Evolutionary conservation across 2,888 invertebrate genomes (phyloP).

Genomic region (Synanthedon formicaeformis): DNA sequence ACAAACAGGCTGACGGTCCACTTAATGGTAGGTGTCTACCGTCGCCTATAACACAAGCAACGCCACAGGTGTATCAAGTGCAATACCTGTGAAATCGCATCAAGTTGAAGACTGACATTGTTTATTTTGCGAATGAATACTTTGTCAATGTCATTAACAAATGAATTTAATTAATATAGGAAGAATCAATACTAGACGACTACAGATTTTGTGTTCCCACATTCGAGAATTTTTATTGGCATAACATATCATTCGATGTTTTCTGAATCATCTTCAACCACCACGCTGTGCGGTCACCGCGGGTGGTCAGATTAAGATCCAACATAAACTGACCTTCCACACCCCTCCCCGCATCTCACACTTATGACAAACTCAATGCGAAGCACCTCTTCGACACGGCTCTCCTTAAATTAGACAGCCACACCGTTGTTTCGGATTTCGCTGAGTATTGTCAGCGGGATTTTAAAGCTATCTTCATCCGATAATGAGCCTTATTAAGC

Average conservation of each 20-base stretch:
- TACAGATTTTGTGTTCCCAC: constrained; percentile 14
- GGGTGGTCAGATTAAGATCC: constrained; percentile 38
- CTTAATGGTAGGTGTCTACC: too few relatives aligned
- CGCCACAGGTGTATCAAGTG: too few relatives aligned
- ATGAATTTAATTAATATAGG: too few relatives aligned
- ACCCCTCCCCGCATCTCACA: constrained; percentile 8
- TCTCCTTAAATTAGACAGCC: constrained; percentile 22
- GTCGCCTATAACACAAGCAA: too few relatives aligned
- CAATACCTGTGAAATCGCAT: too few relatives aligned
- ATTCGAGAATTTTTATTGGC: constrained; percentile 31
- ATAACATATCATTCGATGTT: constrained; percentile 24
- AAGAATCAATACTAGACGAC: too few relatives aligned
- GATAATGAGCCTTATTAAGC: constrained; percentile 14
- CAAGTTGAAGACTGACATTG: too few relatives aligned
- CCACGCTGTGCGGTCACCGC: constrained; percentile 38
- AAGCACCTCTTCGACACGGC: constrained; percentile 3
- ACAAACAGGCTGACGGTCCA: too few relatives aligned
- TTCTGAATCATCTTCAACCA: constrained; percentile 38
- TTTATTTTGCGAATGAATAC: too few relatives aligned
- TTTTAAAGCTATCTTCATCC: constrained; percentile 11
- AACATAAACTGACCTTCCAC: constrained; percentile 17
- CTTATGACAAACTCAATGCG: neutral
- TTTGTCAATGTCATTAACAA: too few relatives aligned
- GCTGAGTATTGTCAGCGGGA: constrained; percentile 24
- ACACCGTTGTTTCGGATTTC: constrained; percentile 37